These are phyloP conservation scores for Heteractis magnifica DNA, from an alignment of 92 coral and sea anemone species.

Conservation along the genomic window DNA sequence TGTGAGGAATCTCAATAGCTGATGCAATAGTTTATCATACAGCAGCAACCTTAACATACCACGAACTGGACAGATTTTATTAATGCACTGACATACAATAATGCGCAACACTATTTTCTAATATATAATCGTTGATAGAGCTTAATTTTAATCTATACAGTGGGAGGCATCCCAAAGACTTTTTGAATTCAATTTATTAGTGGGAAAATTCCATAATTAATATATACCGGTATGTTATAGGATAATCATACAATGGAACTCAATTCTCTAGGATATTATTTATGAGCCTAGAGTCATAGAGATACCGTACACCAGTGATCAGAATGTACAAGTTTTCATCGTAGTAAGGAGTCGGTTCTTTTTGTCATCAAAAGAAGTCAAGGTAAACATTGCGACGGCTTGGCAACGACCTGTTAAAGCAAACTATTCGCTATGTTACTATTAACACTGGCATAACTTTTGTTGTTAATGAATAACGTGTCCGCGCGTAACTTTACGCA, in stretches of 20 bases:
- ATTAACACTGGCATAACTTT: neutral
- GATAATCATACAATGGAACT: too few species aligned
- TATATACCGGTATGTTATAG: neutral
- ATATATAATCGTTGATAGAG: too few species aligned
- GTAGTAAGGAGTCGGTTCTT: neutral
- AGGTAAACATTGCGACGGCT: constrained; percentile 2
- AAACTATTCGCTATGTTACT: neutral
- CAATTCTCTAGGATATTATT: neutral
- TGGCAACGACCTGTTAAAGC: neutral
- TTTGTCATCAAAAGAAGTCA: neutral
- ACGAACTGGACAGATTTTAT: neutral
- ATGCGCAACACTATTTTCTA: too few species aligned
- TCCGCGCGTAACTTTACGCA: neutral
- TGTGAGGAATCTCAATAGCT: neutral
- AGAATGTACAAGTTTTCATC: neutral
- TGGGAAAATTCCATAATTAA: too few species aligned
- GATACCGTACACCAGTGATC: neutral
- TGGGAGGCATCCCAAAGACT: too few species aligned
- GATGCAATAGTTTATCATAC: neutral
- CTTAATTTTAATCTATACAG: too few species aligned
- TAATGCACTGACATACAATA: too few species aligned
- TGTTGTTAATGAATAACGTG: neutral
- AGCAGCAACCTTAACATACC: neutral
- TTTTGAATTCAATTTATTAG: too few species aligned
- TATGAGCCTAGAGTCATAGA: neutral